phyloP scores from a whole-genome alignment of 2,113 vertebrate genomes.

The Albula glossodonta region DNA sequence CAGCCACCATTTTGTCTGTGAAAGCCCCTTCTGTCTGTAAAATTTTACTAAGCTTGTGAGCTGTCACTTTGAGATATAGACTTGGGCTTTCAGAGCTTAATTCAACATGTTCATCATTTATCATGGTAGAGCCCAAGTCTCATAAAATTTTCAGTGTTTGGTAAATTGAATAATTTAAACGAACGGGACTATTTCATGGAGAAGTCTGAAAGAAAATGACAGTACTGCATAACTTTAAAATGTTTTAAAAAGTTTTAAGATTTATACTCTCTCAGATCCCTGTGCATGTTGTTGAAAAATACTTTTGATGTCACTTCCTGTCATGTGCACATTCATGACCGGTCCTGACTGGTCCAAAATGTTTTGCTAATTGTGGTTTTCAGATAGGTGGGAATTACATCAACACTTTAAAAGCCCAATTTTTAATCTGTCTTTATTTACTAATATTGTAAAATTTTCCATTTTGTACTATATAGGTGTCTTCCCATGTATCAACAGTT shows the following conservation, averaged over 20 bases:
- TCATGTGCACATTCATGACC: background rate
- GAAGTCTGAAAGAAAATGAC: background rate
- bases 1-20: too few relatives aligned
- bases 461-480: too few relatives aligned
- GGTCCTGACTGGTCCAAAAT: too few relatives aligned
- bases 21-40: too few relatives aligned
- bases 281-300: background rate
- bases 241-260: background rate
- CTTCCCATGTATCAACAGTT: too few relatives aligned
- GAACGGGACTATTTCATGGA: background rate
- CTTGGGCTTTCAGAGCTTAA: background rate
- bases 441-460: too few relatives aligned
- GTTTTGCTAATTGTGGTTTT: too few relatives aligned
- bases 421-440: too few relatives aligned
- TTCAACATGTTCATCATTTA: background rate
- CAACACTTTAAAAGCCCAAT: too few relatives aligned
- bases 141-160: background rate
- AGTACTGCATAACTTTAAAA: background rate
- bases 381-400: too few relatives aligned
- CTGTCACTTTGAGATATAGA: background rate
- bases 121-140: background rate
- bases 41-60: too few relatives aligned
- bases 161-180: background rate
- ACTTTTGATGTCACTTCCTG: background rate
- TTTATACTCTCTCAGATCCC: background rate